Evolutionary conservation across 2,113 vertebrate species (phyloP), one percentile per base, ranked within the genome.

Genomic region (Euleptes europaea): DNA sequence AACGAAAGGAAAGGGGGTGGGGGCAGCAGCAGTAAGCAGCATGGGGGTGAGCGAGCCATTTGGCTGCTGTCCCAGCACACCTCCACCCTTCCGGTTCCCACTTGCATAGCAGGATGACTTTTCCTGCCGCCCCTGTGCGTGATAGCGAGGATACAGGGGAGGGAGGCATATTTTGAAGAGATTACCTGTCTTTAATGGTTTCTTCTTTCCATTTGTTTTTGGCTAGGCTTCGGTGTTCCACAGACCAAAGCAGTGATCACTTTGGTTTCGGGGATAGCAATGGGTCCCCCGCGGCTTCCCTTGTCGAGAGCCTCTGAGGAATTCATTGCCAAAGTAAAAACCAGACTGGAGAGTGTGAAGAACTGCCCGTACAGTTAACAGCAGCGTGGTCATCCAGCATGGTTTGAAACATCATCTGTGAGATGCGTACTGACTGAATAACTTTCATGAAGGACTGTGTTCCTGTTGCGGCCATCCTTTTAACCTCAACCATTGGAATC

Each of bases 251-350:
- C 97, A 90, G 88, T 99, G 87, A 98, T 99, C 98, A 95, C 84
- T 1, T 90, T 96, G 63, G 79, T 98, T 86, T 99, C 99, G 3
- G 98, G 98, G 72, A 93, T 99, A 92, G 79, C 91, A 9, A 96
- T 99, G 94, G 99, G 99, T n/a, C 98, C 98, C 5, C 98, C 98
- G 5, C 97, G 98, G 15, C 96, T 97, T 74, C 99, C 99, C 0
- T 87, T 99, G 82, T 90, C 92, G 84, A 92, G 51, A 0, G 97
- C 97, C 86, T 94, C 96, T 7, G n/a, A 44, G 6, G 92, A 88
- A 8, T 90, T 88, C 17, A 94, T 93, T 0, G 1, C 26, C 71
- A 69, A 91, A 75, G 95, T 97, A 17, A 92, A 88, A 71, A 89
- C 94, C 86, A 98, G 97, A 88, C 94, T 98, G 79, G 93, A 94